phyloP scores from a whole-genome alignment of 1,140 invertebrate genomes.

The Atta cephalotes region DNA sequence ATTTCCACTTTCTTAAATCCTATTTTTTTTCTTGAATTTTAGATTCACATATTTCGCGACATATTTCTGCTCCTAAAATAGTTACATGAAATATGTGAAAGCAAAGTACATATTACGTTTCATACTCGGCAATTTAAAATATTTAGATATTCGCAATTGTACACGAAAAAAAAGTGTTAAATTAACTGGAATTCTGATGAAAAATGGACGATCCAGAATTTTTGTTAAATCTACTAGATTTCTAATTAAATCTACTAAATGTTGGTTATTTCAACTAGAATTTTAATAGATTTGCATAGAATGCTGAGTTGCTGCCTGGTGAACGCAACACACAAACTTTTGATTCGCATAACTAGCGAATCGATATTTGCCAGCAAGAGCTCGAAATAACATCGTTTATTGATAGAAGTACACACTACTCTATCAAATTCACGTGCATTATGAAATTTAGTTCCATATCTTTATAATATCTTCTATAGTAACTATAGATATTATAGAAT shows the following conservation, averaged over 20 bases:
- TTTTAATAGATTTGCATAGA: no score
- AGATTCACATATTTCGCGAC: not conserved
- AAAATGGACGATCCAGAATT: no score
- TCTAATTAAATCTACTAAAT: no score
- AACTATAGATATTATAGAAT: no score
- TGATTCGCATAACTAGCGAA: not conserved
- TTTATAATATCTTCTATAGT: no score
- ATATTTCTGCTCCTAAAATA: not conserved
- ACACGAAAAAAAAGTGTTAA: no score
- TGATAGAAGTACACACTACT: no score
- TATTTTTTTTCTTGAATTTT: not conserved
- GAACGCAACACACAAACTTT: not conserved
- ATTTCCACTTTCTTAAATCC: not conserved
- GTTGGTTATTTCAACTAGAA: no score
- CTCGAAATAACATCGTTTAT: not conserved
- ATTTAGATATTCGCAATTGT: not conserved
- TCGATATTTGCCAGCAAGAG: not conserved
- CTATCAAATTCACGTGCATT: no score
- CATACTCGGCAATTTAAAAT: not conserved
- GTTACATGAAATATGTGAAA: not conserved
- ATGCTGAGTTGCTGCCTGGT: not conserved
- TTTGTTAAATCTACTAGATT: no score
- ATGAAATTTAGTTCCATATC: no score
- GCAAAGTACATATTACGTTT: not conserved
- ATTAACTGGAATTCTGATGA: no score